Conservation (phyloP, 2,888 invertebrate genomes). For the Nephrocerus scutellatus region DNA sequence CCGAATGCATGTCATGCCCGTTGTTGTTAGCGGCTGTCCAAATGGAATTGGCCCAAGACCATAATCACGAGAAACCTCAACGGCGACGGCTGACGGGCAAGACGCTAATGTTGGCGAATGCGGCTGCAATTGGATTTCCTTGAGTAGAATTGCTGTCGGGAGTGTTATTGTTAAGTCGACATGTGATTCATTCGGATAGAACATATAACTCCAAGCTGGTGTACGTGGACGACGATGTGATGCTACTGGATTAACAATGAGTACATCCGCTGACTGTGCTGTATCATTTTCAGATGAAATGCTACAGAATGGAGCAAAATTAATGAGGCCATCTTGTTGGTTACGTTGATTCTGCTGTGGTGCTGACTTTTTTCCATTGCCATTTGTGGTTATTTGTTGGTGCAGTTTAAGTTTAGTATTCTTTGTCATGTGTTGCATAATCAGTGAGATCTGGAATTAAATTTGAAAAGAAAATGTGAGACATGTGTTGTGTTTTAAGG, state of each 20-base stretch:
- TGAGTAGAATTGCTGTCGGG: slow-evolving; percentile 80
- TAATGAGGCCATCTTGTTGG: slow-evolving; percentile 76
- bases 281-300: slow-evolving; percentile 76
- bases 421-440: slow-evolving; percentile 59
- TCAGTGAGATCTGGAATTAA: slow-evolving; percentile 44
- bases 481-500: too few species aligned
- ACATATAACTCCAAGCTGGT: slow-evolving; percentile 94
- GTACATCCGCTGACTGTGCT: slow-evolving; percentile 81
- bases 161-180: slow-evolving; percentile 80
- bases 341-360: slow-evolving; percentile 38
- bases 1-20: slow-evolving; percentile 80
- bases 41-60: slow-evolving; percentile 71
- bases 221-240: slow-evolving; percentile 79
- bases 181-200: slow-evolving; percentile 83
- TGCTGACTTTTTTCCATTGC: slow-evolving; percentile 42
- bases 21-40: slow-evolving; percentile 77
- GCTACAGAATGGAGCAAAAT: slow-evolving; percentile 82
- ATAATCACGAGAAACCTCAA: slow-evolving; percentile 78
- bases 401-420: slow-evolving; percentile 46
- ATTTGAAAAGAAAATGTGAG: too few species aligned
- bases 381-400: slow-evolving; percentile 38
- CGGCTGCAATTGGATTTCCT: slow-evolving; percentile 81
- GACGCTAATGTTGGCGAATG: slow-evolving; percentile 78
- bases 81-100: slow-evolving; percentile 80
- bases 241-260: slow-evolving; percentile 72